A percentile compares a stretch with the other conserved stretches of the same genome.
phyloP scores from a whole-genome alignment of 2,113 vertebrate species.

The Grus americana region DNA sequence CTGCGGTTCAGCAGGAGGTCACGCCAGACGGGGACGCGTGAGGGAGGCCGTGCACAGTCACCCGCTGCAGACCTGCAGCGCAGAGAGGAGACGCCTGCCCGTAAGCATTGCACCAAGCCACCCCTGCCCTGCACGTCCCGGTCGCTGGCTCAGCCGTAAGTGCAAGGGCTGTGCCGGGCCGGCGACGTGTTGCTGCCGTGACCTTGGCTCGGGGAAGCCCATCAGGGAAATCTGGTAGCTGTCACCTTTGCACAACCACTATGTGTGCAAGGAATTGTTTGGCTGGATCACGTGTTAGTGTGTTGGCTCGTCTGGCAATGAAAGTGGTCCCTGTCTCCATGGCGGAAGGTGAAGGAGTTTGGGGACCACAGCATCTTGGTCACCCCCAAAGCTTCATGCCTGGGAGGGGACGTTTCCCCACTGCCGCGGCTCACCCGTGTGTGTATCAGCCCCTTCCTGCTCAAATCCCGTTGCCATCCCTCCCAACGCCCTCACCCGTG shows the following conservation, averaged over 20 bases:
- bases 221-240: neutral
- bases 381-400: neutral
- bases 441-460: neutral
- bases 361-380: neutral
- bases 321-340: fast-evolving
- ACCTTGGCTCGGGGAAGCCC: neutral
- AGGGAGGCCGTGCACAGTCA: neutral
- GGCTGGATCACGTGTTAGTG: neutral
- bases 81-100: neutral
- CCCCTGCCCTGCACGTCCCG: fast-evolving
- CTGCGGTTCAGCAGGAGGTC: slow-evolving; percentile 18
- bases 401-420: neutral
- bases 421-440: fast-evolving
- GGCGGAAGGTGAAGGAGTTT: neutral
- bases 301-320: neutral
- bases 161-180: neutral
- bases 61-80: neutral
- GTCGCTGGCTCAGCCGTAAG: neutral
- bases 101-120: fast-evolving
- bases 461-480: neutral
- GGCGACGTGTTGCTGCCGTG: fast-evolving
- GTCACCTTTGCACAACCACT: neutral
- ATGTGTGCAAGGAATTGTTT: neutral
- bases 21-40: neutral
- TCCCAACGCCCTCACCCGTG: fast-evolving